phyloP scores from a whole-genome alignment of 2,888 invertebrate genomes.

The Pandemis heparana region DNA sequence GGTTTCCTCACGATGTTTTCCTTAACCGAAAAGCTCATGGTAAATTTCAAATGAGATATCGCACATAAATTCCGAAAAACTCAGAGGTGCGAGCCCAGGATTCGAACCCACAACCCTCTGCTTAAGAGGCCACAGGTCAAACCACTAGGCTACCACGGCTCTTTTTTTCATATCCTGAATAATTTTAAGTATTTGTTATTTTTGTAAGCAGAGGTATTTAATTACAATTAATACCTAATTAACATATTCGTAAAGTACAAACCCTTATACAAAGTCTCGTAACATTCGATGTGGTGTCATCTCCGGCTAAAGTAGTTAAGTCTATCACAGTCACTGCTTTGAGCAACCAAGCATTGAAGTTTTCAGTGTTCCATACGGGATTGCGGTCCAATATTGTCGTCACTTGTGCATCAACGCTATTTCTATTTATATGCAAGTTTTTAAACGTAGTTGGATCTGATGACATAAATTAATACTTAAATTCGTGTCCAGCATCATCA shows the following conservation, averaged over 20 bases:
- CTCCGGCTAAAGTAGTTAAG: conserved; percentile 95
- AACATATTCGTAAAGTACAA: conserved; percentile 39
- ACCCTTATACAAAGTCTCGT: conserved; percentile 93
- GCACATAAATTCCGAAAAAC: no score
- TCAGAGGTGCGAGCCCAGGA: no score
- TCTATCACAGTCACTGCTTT: conserved; percentile 95
- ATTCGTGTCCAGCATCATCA: not conserved
- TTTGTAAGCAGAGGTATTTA: not conserved
- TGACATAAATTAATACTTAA: conserved; percentile 40
- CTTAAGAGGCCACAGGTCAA: no score
- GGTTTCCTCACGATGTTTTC: no score
- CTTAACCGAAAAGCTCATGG: no score
- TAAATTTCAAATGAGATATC: no score
- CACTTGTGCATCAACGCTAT: conserved; percentile 68
- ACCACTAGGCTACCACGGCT: no score
- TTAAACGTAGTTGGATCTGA: conserved; percentile 57
- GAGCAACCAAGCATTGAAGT: conserved; percentile 91
- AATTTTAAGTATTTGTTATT: not conserved
- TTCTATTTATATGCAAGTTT: conserved; percentile 65
- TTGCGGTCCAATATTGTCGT: conserved; percentile 59
- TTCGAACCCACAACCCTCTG: no score
- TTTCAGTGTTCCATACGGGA: conserved; percentile 70
- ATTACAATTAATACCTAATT: not conserved
- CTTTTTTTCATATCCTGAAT: no score
- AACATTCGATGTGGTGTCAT: conserved; percentile 92